phyloP scores from a whole-genome alignment of 2,797 vertebrate species.

The Fistularia commersonii region DNA sequence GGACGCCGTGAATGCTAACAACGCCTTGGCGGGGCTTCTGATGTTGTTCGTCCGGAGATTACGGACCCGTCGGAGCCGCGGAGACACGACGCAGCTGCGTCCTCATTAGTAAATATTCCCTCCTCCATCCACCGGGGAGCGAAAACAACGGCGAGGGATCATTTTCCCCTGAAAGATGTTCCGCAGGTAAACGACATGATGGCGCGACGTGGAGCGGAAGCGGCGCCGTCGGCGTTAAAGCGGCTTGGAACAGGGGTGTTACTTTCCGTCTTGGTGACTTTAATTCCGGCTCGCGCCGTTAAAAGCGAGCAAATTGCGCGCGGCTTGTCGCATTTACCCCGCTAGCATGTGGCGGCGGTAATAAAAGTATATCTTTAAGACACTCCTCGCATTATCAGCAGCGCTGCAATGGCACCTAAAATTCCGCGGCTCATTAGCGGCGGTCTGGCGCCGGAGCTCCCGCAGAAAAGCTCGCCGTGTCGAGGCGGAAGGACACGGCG shows the following conservation, averaged over 20 bases:
- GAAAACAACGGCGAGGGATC: slow-evolving; percentile 5
- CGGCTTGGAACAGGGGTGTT: slow-evolving; percentile 23
- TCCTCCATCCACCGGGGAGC: slow-evolving; percentile 26
- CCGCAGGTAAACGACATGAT: slow-evolving; percentile 6
- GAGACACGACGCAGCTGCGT: slow-evolving; percentile 69
- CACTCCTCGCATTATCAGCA: slow-evolving; percentile 4
- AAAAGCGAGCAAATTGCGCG: slow-evolving; percentile 26
- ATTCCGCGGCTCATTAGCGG: slow-evolving; percentile 27
- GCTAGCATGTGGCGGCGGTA: slow-evolving; percentile 13
- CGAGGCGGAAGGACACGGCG: slow-evolving; percentile 15
- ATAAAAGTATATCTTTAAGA: slow-evolving; percentile 17
- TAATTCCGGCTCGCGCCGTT: slow-evolving; percentile 26
- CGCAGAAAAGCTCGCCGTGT: slow-evolving; percentile 16
- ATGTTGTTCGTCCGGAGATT: slow-evolving; percentile 73
- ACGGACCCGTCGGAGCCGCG: slow-evolving; percentile 62
- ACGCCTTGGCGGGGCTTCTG: slow-evolving; percentile 66
- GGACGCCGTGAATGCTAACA: slow-evolving; percentile 59
- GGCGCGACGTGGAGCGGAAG: slow-evolving; percentile 19
- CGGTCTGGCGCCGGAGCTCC: slow-evolving; percentile 22
- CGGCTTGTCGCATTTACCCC: slow-evolving; percentile 13
- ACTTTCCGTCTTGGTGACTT: slow-evolving; percentile 33
- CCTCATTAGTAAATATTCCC: slow-evolving; percentile 61
- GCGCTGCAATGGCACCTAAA: neutral
- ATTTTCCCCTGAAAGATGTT: slow-evolving; percentile 19
- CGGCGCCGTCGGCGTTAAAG: slow-evolving; percentile 15